phyloP scores from a whole-genome alignment of 2,113 vertebrate species.

The Neolamprologus caudopunctatus region DNA sequence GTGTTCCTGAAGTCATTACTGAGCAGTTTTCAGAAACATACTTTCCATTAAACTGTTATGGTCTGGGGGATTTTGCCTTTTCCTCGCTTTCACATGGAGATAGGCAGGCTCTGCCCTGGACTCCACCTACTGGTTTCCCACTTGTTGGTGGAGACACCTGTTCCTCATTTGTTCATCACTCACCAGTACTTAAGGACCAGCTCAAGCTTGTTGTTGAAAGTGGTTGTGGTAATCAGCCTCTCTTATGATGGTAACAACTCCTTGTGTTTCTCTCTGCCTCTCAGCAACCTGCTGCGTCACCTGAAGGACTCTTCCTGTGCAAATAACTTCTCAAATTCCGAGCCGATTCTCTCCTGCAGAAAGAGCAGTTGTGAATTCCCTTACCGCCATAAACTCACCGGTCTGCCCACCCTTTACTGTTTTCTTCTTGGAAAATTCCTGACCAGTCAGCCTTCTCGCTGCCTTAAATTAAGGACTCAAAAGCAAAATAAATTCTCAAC shows the following conservation, averaged over 20 bases:
- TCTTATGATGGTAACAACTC: neutral
- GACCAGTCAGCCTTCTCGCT: neutral
- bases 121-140: neutral
- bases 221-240: neutral
- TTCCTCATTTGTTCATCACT: neutral
- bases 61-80: neutral
- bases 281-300: neutral
- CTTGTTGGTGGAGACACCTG: neutral
- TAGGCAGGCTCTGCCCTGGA: neutral
- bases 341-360: neutral
- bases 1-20: neutral
- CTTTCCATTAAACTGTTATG: neutral
- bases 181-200: neutral
- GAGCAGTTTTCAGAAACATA: neutral
- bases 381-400: neutral
- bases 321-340: neutral
- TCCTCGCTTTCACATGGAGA: neutral
- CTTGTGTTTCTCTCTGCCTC: neutral
- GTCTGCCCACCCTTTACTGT: neutral
- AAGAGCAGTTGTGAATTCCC: neutral
- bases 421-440: neutral
- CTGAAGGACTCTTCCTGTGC: neutral
- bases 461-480: neutral
- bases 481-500: neutral
- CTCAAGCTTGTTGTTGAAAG: neutral